A percentile compares a stretch with the other conserved stretches of the same genome.
These are phyloP conservation scores for Eulacestoma nigropectus DNA, from an alignment of 2,113 vertebrate genomes.

Conservation along the genomic window DNA sequence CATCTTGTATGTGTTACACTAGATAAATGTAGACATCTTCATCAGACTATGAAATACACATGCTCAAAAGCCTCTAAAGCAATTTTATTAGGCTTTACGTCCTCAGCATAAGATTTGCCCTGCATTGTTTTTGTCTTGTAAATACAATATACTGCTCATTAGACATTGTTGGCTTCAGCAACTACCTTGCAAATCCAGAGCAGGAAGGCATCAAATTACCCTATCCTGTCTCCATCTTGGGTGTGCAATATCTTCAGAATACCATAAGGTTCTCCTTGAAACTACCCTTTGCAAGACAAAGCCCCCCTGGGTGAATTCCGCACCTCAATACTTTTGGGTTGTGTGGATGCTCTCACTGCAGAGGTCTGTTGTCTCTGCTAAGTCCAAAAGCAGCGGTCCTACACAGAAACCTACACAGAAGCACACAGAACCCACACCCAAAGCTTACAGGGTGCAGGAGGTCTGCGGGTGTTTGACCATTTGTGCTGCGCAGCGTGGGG, in stretches of 20 bases:
- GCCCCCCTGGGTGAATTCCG: background rate
- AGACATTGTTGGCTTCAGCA: background rate
- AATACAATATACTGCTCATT: background rate
- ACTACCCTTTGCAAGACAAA: background rate
- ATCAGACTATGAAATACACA: background rate
- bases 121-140: background rate
- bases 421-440: background rate
- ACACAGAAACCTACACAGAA: background rate
- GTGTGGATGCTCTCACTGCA: background rate
- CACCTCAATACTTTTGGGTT: background rate
- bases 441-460: background rate
- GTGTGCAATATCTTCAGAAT: background rate
- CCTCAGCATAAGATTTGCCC: background rate
- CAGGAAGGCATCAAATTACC: background rate
- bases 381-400: background rate
- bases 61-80: background rate
- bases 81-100: background rate
- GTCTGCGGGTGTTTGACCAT: background rate
- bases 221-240: background rate
- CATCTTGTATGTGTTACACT: background rate
- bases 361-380: background rate
- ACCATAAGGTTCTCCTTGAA: background rate
- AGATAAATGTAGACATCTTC: background rate
- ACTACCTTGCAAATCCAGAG: background rate
- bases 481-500: accelerated